Base-by-base conservation (phyloP, 2,797 vertebrate genomes). In the Gephyroberyx darwinii region DNA sequence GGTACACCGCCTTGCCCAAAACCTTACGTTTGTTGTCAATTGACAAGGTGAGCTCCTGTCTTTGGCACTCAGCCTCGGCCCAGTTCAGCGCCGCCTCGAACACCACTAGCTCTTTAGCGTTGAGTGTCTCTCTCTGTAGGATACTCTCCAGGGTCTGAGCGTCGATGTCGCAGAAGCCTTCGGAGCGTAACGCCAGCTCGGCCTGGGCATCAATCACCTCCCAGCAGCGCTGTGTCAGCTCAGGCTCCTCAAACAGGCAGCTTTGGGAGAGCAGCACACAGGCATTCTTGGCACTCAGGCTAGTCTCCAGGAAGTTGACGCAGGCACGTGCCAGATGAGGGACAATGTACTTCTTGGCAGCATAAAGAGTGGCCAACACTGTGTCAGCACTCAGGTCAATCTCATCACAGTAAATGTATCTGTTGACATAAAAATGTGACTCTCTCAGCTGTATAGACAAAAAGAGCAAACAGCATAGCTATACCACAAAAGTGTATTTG, bases 121-220 rank as follows among this genome's bases (percentile, higher is more conserved):
- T 99, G 92, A 99, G 94, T 52, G 97, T 99, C 93, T 99, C 98
- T 84, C 98, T 93, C 81, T 93, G 93, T 75, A 99, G 95, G 86
- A 99, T 99, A 85, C 96, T 99, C 94, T 99, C 96, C 70, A 99
- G 95, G 0, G 97, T 99, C 89, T 96, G 95, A 81, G 95, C 93
- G 90, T 99, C 97, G 70, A 99, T 99, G 94, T 99, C 97, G 17
- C 96, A 98, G 93, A 99, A 99, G 10, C 97, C 97, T 86, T 99
- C 97, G 0, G 97, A 98, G 92, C 96, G 95, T 85, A 99, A 92
- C 50, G 97, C 97, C 71, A 98, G 92, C 91, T 99, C 97, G 0
- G 97, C 98, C 58, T 99, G 98, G 71, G 97, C 96, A 74, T 99
- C 98, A 68, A 99, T 99, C 90, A 99, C 98, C 89, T 99, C 98